Base-by-base conservation (phyloP, 2,888 invertebrate genomes). In the Axea sp. region DNA sequence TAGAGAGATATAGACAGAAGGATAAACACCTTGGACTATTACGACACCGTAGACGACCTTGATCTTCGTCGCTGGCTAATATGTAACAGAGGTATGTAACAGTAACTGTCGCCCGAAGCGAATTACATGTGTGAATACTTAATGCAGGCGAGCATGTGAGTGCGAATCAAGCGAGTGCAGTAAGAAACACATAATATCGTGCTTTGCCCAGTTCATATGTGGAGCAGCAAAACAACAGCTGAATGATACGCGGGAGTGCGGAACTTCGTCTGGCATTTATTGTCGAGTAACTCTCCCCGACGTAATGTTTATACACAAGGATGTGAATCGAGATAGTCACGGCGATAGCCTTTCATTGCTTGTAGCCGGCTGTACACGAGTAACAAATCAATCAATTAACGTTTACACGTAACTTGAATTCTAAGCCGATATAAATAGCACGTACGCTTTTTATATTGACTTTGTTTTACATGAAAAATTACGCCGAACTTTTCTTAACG, bases 41-140 rank as follows among this genome's bases (percentile, higher is more conserved):
- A 39, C 51, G 28, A 41, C 41, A 57, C 33, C 30, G 22, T 45
- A 17, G 15, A 39, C 45, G 79, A 77, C 83, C 83, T 83, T 83
- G 83, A 80, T 82, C 82, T 83, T 83, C 78, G 77, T 75, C 76
- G 77, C 69, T 33, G 37, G 57, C 8, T 41, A 35, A 59, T 59
- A 43, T 68, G 51, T 45, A 69, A 76, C 57, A 37, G 57, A 41
- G 47, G 57, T 57, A 57, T 31, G 59, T 53, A 67, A 51, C 65
- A 69, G 41, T 47, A 19, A 76, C 74, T 74, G 81, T 80, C 79
- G 81, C 81, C 78, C 62, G 74, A 73, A 78, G 80, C 80, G 74
- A 81, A 78, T 77, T 72, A 74, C 69, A 76, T 74, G 74, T 74
- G 47, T 65, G 69, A 73, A 68, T 76, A 69, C 67, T 73, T 71